Evolutionary conservation across 2,113 vertebrate genomes (phyloP).

Genomic region (Gracilinanus agilis): DNA sequence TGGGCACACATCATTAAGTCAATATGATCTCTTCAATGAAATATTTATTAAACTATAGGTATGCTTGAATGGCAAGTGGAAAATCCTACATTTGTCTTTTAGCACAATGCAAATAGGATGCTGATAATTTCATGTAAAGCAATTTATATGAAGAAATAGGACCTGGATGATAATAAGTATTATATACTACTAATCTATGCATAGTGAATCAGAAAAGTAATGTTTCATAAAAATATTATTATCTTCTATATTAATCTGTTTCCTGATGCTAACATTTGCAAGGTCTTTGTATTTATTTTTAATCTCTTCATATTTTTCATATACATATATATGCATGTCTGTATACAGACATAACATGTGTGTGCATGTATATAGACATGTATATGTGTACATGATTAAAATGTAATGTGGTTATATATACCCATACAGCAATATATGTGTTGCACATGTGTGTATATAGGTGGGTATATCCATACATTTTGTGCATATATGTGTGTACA

Average conservation of each 20-base stretch:
- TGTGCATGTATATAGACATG: not conserved
- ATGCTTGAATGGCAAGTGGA: conserved; percentile 22
- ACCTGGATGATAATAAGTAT: not conserved
- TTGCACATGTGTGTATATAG: no score
- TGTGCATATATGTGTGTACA: no score
- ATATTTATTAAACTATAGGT: conserved; percentile 50
- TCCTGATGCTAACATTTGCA: not conserved
- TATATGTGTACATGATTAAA: no score
- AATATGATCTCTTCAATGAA: conserved; percentile 42
- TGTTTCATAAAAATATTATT: not conserved
- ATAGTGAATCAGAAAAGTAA: not conserved
- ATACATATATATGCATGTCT: not conserved
- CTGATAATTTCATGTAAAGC: conserved; percentile 9
- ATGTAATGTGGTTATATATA: no score
- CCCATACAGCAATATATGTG: no score
- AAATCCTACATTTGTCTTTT: conserved; percentile 23
- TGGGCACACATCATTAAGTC: conserved; percentile 58
- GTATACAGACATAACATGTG: no score
- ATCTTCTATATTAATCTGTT: not conserved
- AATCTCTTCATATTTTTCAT: not conserved
- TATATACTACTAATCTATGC: not conserved
- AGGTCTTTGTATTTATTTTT: not conserved
- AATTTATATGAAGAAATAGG: conserved; percentile 30
- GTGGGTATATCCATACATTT: no score
- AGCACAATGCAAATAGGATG: not conserved